These are phyloP conservation scores for Stichopus horrens DNA, from an alignment of 53 echinoderm and acorn worm genomes.

Conservation along the genomic window DNA sequence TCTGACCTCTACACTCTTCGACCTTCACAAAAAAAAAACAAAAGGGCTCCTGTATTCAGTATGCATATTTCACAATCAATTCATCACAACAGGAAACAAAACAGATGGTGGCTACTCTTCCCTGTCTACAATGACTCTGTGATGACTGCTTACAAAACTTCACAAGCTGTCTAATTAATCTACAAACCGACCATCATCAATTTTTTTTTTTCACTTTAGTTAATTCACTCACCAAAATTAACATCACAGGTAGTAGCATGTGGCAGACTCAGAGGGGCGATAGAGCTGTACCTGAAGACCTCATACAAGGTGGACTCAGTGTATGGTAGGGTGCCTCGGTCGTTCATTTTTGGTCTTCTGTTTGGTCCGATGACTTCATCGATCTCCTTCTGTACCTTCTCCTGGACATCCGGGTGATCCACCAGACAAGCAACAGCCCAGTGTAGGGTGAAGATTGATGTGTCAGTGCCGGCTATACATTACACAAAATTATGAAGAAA, in stretches of 20 bases:
- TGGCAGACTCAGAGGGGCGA: slow-evolving; percentile 64
- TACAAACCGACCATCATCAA: too few species aligned
- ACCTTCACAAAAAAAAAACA: too few species aligned
- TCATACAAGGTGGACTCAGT: slow-evolving; percentile 72
- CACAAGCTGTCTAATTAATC: too few species aligned
- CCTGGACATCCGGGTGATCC: slow-evolving; percentile 68
- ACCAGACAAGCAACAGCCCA: slow-evolving; percentile 70
- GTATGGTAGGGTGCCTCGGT: slow-evolving; percentile 67
- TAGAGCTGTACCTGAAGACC: slow-evolving; percentile 61
- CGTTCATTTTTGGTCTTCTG: slow-evolving; percentile 60
- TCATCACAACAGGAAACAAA: too few species aligned
- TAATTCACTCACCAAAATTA: slow-evolving; percentile 53
- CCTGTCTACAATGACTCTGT: too few species aligned
- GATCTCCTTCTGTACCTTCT: slow-evolving; percentile 68
- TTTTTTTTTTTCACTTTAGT: too few species aligned
- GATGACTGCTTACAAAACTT: too few species aligned
- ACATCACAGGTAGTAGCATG: slow-evolving; percentile 67
- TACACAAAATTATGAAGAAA: too few species aligned
- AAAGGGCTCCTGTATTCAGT: too few species aligned
- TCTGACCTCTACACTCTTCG: too few species aligned
- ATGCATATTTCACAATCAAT: too few species aligned
- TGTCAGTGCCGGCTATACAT: slow-evolving; percentile 70
- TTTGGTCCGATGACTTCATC: slow-evolving; percentile 71
- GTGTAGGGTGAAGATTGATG: slow-evolving; percentile 68
- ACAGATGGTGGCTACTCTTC: too few species aligned